Evolutionary conservation across 1,140 invertebrate species (phyloP), one percentile per base, ranked within the genome.

Genomic region (Elymnias hypermnestra): DNA sequence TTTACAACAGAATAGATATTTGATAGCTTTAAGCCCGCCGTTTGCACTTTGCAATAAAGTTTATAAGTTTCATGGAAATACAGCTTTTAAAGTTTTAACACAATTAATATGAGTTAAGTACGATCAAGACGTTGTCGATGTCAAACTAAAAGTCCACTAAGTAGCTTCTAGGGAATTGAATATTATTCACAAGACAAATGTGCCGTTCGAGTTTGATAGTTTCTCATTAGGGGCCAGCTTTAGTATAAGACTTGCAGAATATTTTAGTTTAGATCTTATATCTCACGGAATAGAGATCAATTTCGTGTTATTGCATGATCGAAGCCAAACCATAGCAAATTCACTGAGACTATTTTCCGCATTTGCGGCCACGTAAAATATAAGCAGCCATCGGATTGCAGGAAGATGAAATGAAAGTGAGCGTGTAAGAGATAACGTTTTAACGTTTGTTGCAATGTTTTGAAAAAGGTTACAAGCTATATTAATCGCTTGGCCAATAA

Each of bases 151-250:
- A 66, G 56, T 48, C 29, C 54, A 41, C 47, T 58, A 52, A 48
- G 39, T 41, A 52, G 45, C 33, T 41, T 38, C 41, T 22, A 39
- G 56, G 62, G 63, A 60, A 73, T 71, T 66, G 63, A 71, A 74
- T 72, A 71, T 67, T 68, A 67, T 67, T 66, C 64, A 67, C 60
- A 60, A 69, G 65, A 72, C 71, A 74, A 74, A 72, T 70, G 63
- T 64, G 55, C 49, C 49, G 55, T 63, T 53, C 42, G 46, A 72
- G 65, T 74, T 74, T 72, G 57, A 74, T 70, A 72, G 68, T 74
- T 72, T 65, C 71, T 69, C 63, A 70, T 74, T 70, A 72, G 60
- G 41, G 48, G 44, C 39, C 36, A 40, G 46, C 53, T 40, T 40
- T 46, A 36, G 45, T 15, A 2, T 25, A 28, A 10, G 8, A 17